Evolutionary conservation across 2,113 vertebrate species (phyloP).

Genomic region (Apodemus sylvaticus): DNA sequence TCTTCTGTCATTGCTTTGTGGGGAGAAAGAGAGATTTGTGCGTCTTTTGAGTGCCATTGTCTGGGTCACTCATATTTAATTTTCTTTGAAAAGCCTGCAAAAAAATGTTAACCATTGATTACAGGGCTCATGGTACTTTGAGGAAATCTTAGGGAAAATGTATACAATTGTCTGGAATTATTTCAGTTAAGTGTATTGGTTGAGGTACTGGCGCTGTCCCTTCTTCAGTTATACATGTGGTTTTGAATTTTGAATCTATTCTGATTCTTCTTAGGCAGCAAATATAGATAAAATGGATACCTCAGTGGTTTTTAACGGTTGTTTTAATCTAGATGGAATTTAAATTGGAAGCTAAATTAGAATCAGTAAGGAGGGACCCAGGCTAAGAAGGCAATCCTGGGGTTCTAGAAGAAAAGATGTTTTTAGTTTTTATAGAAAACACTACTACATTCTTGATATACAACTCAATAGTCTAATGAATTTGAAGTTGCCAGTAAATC

Average conservation of each 20-base stretch:
- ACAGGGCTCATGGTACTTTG: accelerated
- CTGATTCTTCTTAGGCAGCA: not conserved
- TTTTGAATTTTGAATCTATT: not conserved
- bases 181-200: not conserved
- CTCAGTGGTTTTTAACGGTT: not conserved
- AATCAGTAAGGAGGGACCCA: not conserved
- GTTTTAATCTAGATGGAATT: not conserved
- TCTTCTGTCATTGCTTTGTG: not conserved
- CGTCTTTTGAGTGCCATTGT: not conserved
- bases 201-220: accelerated
- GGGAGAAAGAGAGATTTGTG: not conserved
- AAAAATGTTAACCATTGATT: not conserved
- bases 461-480: not conserved
- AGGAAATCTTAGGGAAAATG: not conserved
- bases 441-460: not conserved
- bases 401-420: not conserved
- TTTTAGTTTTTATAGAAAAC: not conserved
- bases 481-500: not conserved
- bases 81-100: not conserved
- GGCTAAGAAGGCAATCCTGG: not conserved
- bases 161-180: not conserved
- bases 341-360: not conserved
- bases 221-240: accelerated
- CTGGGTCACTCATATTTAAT: not conserved
- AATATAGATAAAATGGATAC: not conserved